Percentiles rank a stretch among this genome's conserved stretches.
Conservation (phyloP, 2,888 invertebrate species). For the Hypolimnas misippus region DNA sequence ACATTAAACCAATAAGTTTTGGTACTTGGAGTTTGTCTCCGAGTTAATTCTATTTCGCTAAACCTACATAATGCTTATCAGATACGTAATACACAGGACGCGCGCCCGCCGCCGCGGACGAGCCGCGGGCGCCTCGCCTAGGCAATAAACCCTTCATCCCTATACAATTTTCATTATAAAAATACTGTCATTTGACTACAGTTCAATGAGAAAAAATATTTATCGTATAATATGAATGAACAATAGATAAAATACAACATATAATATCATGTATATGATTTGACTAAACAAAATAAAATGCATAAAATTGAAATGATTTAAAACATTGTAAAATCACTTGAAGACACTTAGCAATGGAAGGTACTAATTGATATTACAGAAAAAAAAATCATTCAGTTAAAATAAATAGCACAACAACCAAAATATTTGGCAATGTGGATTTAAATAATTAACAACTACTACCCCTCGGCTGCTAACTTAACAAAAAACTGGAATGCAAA, state of each 20-base stretch:
- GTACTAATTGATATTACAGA: conserved; percentile 78
- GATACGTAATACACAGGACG: conserved; percentile 69
- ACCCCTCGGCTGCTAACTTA: conserved; percentile 76
- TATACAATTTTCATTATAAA: conserved; percentile 83
- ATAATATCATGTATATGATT: conserved; percentile 82
- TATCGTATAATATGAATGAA: conserved; percentile 73
- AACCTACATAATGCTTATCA: conserved; percentile 85
- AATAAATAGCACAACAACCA: conserved; percentile 83
- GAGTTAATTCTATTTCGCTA: conserved; percentile 82
- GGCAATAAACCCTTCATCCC: conserved; percentile 76
- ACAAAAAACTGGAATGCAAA: conserved; percentile 82
- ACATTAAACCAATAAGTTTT: conserved; percentile 82
- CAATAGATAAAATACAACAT: conserved; percentile 78
- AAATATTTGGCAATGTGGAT: conserved; percentile 81
- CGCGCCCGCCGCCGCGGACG: conserved; percentile 33
- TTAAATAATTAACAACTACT: conserved; percentile 77
- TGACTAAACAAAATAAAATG: conserved; percentile 83
- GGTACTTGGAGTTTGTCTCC: conserved; percentile 79
- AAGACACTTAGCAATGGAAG: conserved; percentile 78
- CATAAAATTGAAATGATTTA: conserved; percentile 82
- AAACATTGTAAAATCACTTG: conserved; percentile 77
- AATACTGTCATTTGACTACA: conserved; percentile 86
- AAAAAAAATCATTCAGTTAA: conserved; percentile 54
- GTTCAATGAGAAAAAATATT: conserved; percentile 81
- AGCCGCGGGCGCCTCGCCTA: conserved; percentile 50